phyloP scores from a whole-genome alignment of 2,888 invertebrate genomes.

The Venusia cambrica region DNA sequence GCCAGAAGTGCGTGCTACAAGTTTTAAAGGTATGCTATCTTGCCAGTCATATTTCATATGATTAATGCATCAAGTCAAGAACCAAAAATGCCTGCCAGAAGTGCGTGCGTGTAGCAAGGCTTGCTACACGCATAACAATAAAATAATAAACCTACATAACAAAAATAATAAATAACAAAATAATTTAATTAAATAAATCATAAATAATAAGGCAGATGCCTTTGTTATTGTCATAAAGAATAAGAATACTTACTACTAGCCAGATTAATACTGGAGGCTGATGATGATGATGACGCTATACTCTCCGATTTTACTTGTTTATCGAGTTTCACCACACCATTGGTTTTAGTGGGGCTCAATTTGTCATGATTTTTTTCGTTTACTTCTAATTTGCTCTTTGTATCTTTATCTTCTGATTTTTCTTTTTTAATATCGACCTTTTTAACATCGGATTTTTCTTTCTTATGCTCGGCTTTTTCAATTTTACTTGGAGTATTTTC shows the following conservation, averaged over 20 bases:
- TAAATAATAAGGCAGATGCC: too few relatives aligned
- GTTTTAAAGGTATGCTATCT: too few relatives aligned
- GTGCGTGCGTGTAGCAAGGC: too few relatives aligned
- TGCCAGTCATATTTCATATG: too few relatives aligned
- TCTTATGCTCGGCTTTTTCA: conserved; percentile 24
- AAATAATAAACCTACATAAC: too few relatives aligned
- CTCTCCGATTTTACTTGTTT: conserved; percentile 25
- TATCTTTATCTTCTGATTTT: conserved; percentile 18
- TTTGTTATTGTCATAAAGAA: background rate
- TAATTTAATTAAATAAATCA: too few relatives aligned
- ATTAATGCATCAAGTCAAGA: too few relatives aligned
- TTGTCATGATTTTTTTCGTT: conserved; percentile 29
- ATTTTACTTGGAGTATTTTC: conserved; percentile 29
- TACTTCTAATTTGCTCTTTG: conserved; percentile 25
- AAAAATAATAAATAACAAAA: too few relatives aligned
- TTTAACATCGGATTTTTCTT: conserved; percentile 29
- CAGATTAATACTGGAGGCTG: conserved; percentile 14
- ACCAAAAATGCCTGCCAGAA: too few relatives aligned
- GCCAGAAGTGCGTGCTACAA: too few relatives aligned
- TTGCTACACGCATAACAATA: too few relatives aligned
- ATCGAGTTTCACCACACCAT: conserved; percentile 28
- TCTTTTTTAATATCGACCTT: conserved; percentile 29
- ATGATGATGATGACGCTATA: conserved; percentile 27
- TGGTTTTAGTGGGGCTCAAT: conserved; percentile 30
- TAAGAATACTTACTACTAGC: conserved; percentile 13